Conservation (phyloP, 2,797 vertebrate genomes). For the Paramormyrops hopkinsi region DNA sequence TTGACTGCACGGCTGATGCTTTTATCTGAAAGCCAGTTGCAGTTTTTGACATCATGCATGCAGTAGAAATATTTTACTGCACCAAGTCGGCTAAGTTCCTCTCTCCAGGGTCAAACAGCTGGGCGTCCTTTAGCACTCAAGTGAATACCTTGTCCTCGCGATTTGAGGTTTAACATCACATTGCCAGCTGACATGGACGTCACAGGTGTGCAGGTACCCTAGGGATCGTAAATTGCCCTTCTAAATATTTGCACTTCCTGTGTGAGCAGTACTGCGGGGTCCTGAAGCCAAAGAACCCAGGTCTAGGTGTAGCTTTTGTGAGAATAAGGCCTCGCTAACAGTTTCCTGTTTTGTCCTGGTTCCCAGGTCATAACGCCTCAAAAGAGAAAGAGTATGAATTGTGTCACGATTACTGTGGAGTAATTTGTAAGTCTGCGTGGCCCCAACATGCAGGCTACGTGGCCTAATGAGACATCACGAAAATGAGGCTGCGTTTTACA, state of each 20-base stretch:
- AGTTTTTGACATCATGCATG: background rate
- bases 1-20: background rate
- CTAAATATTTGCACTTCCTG: background rate
- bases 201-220: background rate
- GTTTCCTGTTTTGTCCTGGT: background rate
- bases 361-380: background rate
- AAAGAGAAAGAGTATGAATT: background rate
- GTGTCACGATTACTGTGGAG: background rate
- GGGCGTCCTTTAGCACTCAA: background rate
- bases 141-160: background rate
- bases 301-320: background rate
- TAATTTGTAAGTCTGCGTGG: background rate
- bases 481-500: background rate
- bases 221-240: background rate
- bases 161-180: background rate
- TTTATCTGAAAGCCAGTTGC: background rate
- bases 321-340: background rate
- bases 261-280: background rate
- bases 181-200: background rate
- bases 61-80: background rate
- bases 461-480: background rate
- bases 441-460: background rate
- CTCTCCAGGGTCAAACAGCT: background rate
- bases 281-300: background rate
- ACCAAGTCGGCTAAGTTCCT: background rate